phyloP scores from a whole-genome alignment of 2,888 invertebrate genomes.

The Chrysodeixis includens region DNA sequence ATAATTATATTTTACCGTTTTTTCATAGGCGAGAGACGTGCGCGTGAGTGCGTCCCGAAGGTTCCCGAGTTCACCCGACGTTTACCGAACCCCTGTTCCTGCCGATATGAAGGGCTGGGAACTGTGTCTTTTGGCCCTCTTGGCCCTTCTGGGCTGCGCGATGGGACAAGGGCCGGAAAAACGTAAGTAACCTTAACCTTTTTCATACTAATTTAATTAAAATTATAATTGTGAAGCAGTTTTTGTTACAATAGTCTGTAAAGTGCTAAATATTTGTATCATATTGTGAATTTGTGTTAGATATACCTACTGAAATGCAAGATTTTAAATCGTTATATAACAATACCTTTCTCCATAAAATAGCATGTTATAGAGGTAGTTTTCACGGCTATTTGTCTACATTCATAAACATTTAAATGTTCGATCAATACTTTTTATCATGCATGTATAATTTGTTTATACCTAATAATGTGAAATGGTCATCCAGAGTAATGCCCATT shows the following conservation, averaged over 20 bases:
- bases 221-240: too few species aligned
- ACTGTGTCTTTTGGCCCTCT: slow-evolving; percentile 47
- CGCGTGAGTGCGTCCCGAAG: slow-evolving; percentile 58
- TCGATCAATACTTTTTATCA: neutral
- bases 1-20: slow-evolving; percentile 71
- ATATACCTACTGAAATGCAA: too few species aligned
- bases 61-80: slow-evolving; percentile 45
- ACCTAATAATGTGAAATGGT: neutral
- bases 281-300: too few species aligned
- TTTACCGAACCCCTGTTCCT: slow-evolving; percentile 48
- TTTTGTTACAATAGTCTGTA: too few species aligned
- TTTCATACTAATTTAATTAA: neutral
- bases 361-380: neutral
- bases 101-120: slow-evolving; percentile 55
- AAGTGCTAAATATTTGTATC: too few species aligned
- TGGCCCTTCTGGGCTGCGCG: slow-evolving; percentile 48
- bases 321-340: too few species aligned
- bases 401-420: neutral
- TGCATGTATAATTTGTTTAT: neutral
- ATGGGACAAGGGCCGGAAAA: slow-evolving; percentile 59
- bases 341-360: neutral
- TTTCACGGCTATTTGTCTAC: neutral
- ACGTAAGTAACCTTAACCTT: slow-evolving; percentile 49
- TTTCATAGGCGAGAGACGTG: slow-evolving; percentile 75
- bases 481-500: neutral